These are phyloP conservation scores for Hyphantria cunea DNA, from an alignment of 1,140 invertebrate species.

Conservation along the genomic window DNA sequence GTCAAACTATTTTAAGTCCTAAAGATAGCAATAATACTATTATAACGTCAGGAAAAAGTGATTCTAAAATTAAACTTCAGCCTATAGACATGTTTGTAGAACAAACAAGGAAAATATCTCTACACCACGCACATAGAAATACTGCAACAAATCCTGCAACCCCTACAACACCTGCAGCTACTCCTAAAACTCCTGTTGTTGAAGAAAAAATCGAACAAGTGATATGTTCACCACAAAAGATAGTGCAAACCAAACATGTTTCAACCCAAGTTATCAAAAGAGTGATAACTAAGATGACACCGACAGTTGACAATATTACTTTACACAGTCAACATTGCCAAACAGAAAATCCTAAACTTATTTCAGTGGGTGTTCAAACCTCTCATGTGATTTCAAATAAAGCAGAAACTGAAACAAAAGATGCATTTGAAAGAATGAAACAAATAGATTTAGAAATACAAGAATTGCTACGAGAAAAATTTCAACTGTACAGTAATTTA, in stretches of 20 bases:
- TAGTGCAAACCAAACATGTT: conserved; percentile 22
- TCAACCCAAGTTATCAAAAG: conserved; percentile 46
- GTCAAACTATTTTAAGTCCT: conserved; percentile 53
- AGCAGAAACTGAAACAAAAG: conserved; percentile 40
- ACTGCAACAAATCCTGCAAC: conserved; percentile 44
- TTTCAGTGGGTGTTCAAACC: conserved; percentile 51
- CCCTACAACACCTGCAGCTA: conserved; percentile 24
- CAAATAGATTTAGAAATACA: conserved; percentile 80
- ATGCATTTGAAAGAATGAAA: conserved; percentile 75
- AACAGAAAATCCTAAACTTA: conserved; percentile 48
- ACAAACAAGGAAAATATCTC: conserved; percentile 57
- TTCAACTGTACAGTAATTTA: conserved; percentile 74
- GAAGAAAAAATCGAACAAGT: conserved; percentile 29
- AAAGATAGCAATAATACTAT: conserved; percentile 47
- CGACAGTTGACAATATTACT: conserved; percentile 47
- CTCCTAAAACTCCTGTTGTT: neutral
- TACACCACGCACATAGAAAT: conserved; percentile 70
- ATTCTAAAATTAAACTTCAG: conserved; percentile 60
- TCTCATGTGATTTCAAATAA: conserved; percentile 36
- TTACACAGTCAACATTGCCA: conserved; percentile 47
- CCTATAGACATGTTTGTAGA: conserved; percentile 71
- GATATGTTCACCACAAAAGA: conserved; percentile 2
- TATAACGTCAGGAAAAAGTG: conserved; percentile 47
- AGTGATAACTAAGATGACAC: conserved; percentile 53
- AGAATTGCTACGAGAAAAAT: conserved; percentile 76